These are phyloP conservation scores for Lepidochrysops patricia DNA, from an alignment of 2,888 invertebrate genomes.

Conservation along the genomic window DNA sequence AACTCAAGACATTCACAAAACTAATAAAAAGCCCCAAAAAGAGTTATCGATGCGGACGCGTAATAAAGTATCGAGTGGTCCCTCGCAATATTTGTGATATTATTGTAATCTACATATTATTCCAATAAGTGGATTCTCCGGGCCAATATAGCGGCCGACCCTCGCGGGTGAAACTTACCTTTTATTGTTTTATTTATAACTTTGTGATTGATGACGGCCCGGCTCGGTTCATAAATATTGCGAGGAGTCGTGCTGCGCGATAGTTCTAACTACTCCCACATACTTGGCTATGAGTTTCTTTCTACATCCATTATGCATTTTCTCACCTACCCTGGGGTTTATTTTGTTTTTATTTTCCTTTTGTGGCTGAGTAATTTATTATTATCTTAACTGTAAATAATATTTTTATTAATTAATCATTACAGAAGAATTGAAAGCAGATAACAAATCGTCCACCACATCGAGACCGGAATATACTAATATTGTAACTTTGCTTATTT, in stretches of 20 bases:
- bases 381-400: too few relatives aligned
- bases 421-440: too few relatives aligned
- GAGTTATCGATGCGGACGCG: slow-evolving; percentile 40
- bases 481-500: too few relatives aligned
- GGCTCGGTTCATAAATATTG: slow-evolving; percentile 70
- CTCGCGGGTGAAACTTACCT: slow-evolving; percentile 66
- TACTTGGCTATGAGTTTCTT: slow-evolving; percentile 1
- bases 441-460: too few relatives aligned
- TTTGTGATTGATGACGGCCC: slow-evolving; percentile 73
- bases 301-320: background rate
- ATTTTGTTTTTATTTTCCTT: background rate
- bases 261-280: slow-evolving; percentile 39
- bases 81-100: slow-evolving; percentile 59
- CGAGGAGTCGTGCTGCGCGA: slow-evolving; percentile 52
- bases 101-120: slow-evolving; percentile 72
- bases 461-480: too few relatives aligned
- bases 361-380: too few relatives aligned
- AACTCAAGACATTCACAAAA: background rate
- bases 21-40: slow-evolving; percentile 27
- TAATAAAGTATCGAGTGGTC: slow-evolving; percentile 53
- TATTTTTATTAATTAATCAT: too few relatives aligned
- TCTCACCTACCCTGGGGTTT: background rate
- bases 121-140: slow-evolving; percentile 69
- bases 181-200: slow-evolving; percentile 76
- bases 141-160: slow-evolving; percentile 64